Evolutionary conservation across 2,888 invertebrate species (phyloP), one percentile per base, ranked within the genome.

Genomic region (Schrankia costaestrigalis): DNA sequence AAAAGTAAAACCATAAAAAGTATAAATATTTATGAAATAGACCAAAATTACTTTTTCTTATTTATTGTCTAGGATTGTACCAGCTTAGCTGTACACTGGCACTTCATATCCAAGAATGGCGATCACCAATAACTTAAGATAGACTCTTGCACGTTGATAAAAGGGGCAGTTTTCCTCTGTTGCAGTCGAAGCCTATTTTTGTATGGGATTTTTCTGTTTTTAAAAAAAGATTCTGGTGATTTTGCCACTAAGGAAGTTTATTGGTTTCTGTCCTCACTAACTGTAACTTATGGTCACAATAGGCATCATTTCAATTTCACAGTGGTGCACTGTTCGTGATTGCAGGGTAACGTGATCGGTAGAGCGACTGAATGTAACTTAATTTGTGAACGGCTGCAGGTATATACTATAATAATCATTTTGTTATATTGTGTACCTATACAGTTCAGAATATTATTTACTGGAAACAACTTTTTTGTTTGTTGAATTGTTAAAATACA

Each of bases 221-320:
- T n/a, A n/a, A n/a, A n/a, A n/a, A n/a, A n/a, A n/a, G n/a, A n/a
- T n/a, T n/a, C n/a, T n/a, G n/a, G n/a, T n/a, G n/a, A n/a, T n/a
- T n/a, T n/a, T n/a, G n/a, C n/a, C n/a, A n/a, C n/a, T n/a, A n/a
- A n/a, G n/a, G n/a, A n/a, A n/a, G n/a, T n/a, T n/a, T n/a, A n/a
- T n/a, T 3, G 6, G 4, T n/a, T 23, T 11, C 9, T 35, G 19
- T 52, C 41, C 29, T 9, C 8, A 6, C 2, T 37, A 24, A 30
- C 13, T n/a, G 2, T 3, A 7, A 18, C 21, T 6, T 17, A n/a
- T 40, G 26, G 53, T 22, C n/a, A 2, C 33, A 12, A 19, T 28
- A 10, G 14, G 30, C 41, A 51, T 41, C 26, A 47, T 52, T 47
- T 35, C 45, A 47, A 52, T 52, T 52, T 47, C 29, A 14, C 17